phyloP scores from a whole-genome alignment of 2,888 invertebrate genomes.

The Heliconius charithonia region DNA sequence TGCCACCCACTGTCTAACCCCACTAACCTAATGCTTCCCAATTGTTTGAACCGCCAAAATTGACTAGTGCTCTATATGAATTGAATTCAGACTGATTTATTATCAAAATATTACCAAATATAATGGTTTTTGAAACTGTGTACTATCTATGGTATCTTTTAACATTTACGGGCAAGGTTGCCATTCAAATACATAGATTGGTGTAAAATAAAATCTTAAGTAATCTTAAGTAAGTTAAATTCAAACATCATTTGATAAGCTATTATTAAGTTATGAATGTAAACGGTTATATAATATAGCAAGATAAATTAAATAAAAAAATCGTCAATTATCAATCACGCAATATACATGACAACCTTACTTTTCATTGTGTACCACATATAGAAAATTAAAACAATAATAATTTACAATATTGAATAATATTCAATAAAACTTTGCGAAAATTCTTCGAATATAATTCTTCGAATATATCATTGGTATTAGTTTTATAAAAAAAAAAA shows the following conservation, averaged over 20 bases:
- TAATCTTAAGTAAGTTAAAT: too few species aligned
- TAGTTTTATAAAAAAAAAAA: background rate
- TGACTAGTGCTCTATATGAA: conserved; percentile 55
- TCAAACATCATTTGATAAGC: background rate
- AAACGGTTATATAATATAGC: background rate
- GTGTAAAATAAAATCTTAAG: conserved; percentile 2
- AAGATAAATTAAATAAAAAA: background rate
- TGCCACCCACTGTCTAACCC: conserved; percentile 71
- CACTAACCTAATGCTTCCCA: conserved; percentile 60
- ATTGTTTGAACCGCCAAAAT: conserved; percentile 67
- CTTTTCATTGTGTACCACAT: conserved; percentile 45
- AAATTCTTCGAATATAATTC: conserved; percentile 60
- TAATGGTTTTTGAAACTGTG: conserved; percentile 38
- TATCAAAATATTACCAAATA: conserved; percentile 23
- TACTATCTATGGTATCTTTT: conserved; percentile 62
- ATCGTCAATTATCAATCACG: conserved; percentile 27
- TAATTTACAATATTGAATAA: conserved; percentile 60
- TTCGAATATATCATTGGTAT: conserved; percentile 40
- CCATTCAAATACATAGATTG: conserved; percentile 58
- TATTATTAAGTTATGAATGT: background rate
- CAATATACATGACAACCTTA: conserved; percentile 68
- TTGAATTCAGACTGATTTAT: conserved; percentile 59
- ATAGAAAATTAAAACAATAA: conserved; percentile 33
- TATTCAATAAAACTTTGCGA: conserved; percentile 61
- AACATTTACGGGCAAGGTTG: conserved; percentile 70